Evolutionary conservation across 2,888 invertebrate genomes (phyloP).

Genomic region (Caenorhabditis sulstoni): DNA sequence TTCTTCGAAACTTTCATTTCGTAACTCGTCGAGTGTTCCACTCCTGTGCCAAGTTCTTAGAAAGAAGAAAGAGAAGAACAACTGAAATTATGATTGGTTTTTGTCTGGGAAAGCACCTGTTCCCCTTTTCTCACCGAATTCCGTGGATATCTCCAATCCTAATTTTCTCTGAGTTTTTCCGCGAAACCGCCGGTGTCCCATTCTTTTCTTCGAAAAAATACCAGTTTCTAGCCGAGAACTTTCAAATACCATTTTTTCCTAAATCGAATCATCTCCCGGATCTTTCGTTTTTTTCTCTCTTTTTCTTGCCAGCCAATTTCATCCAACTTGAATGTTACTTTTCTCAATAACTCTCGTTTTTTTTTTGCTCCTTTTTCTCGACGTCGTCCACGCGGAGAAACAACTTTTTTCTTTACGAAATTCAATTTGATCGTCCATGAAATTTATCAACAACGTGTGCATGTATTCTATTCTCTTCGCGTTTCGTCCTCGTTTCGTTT

Average conservation of each 20-base stretch:
- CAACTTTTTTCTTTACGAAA: slow-evolving; percentile 28
- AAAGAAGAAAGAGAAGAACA: background rate
- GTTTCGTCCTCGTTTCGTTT: too few relatives aligned
- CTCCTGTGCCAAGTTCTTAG: slow-evolving; percentile 23
- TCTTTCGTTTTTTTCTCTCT: slow-evolving; percentile 32
- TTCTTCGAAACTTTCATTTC: slow-evolving; percentile 26
- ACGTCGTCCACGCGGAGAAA: background rate
- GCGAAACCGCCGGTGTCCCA: too few relatives aligned
- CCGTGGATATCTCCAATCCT: too few relatives aligned
- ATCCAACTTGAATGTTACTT: slow-evolving; percentile 32
- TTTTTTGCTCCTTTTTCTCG: background rate
- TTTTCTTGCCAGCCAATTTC: slow-evolving; percentile 4
- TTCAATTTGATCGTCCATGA: slow-evolving; percentile 44
- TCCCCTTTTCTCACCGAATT: background rate
- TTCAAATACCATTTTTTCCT: background rate
- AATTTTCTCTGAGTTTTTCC: too few relatives aligned
- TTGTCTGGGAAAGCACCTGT: background rate
- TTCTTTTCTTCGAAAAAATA: too few relatives aligned
- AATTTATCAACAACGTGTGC: slow-evolving; percentile 39
- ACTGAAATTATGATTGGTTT: background rate
- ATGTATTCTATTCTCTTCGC: slow-evolving; percentile 19
- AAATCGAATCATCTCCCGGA: slow-evolving; percentile 15
- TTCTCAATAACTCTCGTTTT: slow-evolving; percentile 39
- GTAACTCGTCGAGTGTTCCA: slow-evolving; percentile 29
- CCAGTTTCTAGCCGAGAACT: background rate